phyloP scores from a whole-genome alignment of 2,113 vertebrate species.

The Gymnarchus niloticus region DNA sequence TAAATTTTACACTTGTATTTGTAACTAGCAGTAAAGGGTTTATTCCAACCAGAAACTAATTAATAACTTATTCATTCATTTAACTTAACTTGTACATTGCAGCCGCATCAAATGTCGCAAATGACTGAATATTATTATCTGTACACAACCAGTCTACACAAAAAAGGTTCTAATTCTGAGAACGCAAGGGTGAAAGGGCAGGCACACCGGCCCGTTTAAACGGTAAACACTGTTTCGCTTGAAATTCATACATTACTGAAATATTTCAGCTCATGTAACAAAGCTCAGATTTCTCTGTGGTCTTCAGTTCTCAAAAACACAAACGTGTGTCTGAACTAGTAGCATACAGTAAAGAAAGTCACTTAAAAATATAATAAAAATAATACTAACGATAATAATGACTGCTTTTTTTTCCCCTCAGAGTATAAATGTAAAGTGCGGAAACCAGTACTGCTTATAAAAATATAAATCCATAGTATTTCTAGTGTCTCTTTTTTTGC shows the following conservation, averaged over 20 bases:
- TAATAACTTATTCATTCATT: slow-evolving; percentile 11
- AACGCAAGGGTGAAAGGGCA: background rate
- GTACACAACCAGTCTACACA: background rate
- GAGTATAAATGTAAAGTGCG: slow-evolving; percentile 26
- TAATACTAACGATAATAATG: slow-evolving; percentile 14
- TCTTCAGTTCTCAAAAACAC: slow-evolving; percentile 7
- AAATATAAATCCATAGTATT: slow-evolving; percentile 17
- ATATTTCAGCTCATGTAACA: background rate
- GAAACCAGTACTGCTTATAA: slow-evolving; percentile 19
- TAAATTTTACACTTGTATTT: background rate
- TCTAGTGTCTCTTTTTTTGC: slow-evolving; percentile 9
- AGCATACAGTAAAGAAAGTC: background rate
- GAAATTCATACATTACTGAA: background rate
- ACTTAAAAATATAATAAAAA: slow-evolving; percentile 16
- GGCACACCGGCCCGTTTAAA: slow-evolving; percentile 30
- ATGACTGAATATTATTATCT: background rate
- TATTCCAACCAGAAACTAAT: background rate
- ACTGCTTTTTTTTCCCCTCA: background rate
- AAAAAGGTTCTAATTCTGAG: background rate
- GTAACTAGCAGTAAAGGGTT: background rate
- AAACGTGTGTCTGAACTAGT: background rate
- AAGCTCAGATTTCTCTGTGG: background rate
- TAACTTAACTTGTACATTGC: slow-evolving; percentile 6
- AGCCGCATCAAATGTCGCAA: background rate
- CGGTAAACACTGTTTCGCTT: background rate